These are phyloP conservation scores for Drosophila lutescens DNA, from an alignment of 2,888 invertebrate species.

Conservation along the genomic window DNA sequence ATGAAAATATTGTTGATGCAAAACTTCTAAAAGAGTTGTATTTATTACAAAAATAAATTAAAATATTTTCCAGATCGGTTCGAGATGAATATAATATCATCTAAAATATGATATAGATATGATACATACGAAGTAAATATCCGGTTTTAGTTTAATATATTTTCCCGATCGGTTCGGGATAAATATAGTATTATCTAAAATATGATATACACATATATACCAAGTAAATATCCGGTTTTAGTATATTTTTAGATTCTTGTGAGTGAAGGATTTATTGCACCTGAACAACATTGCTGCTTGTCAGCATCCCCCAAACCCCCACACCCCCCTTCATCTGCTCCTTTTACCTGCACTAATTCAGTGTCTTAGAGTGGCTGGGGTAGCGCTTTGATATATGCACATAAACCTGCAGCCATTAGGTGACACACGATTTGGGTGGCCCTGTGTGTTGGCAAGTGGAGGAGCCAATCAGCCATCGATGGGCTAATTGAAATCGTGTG, in stretches of 20 bases:
- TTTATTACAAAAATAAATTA: no score
- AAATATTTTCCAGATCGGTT: no score
- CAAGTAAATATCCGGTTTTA: background rate
- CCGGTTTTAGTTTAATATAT: no score
- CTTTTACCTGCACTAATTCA: constrained; percentile 32
- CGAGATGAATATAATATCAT: no score
- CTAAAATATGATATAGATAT: no score
- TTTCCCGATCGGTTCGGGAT: no score
- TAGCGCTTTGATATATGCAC: constrained; percentile 45
- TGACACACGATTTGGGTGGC: constrained; percentile 19
- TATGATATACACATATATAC: background rate
- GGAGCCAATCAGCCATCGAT: constrained; percentile 57
- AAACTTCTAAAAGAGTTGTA: no score
- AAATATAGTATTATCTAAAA: no score
- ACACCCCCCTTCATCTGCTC: background rate
- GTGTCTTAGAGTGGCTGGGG: constrained; percentile 32
- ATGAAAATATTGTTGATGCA: no score
- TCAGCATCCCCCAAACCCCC: background rate
- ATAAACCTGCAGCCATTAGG: constrained; percentile 39
- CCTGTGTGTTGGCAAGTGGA: constrained; percentile 13
- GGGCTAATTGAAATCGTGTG: constrained; percentile 69
- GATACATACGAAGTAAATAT: no score
- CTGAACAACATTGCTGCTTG: constrained; percentile 6
- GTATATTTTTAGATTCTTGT: background rate
- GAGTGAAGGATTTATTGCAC: background rate